Percentiles rank a stretch among this genome's conserved stretches.
Evolutionary conservation across 2,113 vertebrate genomes (phyloP).

Genomic region (Paradisaea rubra): DNA sequence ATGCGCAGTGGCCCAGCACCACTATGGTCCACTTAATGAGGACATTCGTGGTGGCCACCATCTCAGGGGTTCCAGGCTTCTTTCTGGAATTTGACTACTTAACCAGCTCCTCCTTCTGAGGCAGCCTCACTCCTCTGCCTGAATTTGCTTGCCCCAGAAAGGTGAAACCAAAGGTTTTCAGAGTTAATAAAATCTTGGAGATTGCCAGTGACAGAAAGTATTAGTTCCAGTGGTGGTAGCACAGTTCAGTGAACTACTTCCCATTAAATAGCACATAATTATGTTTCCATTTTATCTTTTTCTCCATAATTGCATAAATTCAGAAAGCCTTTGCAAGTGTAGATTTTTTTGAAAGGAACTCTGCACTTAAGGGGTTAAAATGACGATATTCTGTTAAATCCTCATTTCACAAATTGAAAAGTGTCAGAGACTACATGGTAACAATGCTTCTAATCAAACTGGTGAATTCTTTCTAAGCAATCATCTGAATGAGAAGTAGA

Average conservation of each 20-base stretch:
- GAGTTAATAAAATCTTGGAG: neutral
- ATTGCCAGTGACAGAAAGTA: neutral
- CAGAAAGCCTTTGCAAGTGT: neutral
- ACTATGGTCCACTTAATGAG: neutral
- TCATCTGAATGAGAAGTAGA: neutral
- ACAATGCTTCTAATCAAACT: constrained; percentile 26
- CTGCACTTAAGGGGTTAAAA: neutral
- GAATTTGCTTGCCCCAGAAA: neutral
- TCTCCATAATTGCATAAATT: neutral
- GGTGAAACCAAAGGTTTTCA: neutral
- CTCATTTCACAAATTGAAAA: neutral
- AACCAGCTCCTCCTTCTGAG: neutral
- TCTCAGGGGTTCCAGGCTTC: neutral
- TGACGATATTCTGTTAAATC: neutral
- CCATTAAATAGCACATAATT: neutral
- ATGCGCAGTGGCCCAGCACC: neutral
- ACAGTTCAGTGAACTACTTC: neutral
- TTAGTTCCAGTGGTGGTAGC: neutral
- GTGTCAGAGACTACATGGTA: neutral
- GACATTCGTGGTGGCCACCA: neutral
- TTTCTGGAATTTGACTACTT: neutral
- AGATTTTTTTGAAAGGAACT: neutral
- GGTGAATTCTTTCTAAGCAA: neutral
- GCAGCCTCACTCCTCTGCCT: neutral
- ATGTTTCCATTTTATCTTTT: neutral